Evolutionary conservation across 2,113 vertebrate genomes (phyloP).

Genomic region (Stigmatopora argus): DNA sequence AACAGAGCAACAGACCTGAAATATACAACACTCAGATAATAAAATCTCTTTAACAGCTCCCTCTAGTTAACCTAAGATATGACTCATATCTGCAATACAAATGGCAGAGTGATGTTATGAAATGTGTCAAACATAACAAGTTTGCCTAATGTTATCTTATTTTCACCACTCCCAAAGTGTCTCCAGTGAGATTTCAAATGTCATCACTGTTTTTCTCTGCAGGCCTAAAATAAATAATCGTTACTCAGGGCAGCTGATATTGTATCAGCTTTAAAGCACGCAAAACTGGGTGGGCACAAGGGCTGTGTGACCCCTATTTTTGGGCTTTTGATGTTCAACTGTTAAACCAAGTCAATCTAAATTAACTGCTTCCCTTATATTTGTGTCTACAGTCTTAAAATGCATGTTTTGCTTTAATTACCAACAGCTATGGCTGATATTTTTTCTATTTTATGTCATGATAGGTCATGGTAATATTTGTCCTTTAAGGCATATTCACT

Average conservation of each 20-base stretch:
- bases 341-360: no score
- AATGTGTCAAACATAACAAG: conserved; percentile 35
- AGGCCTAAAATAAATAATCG: conserved; percentile 59
- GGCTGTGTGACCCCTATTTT: no score
- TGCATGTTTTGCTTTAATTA: no score
- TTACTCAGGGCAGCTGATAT: conserved; percentile 58
- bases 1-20: conserved; percentile 8
- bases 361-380: no score
- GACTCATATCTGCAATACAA: conserved; percentile 31
- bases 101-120: conserved; percentile 25
- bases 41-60: conserved; percentile 40
- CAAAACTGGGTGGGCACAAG: no score
- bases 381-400: no score
- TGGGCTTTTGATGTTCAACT: no score
- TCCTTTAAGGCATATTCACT: no score
- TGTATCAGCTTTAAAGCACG: conserved; percentile 36
- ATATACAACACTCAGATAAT: conserved; percentile 15
- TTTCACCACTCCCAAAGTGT: conserved; percentile 48
- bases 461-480: no score
- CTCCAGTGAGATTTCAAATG: conserved; percentile 68
- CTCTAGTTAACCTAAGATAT: conserved; percentile 34
- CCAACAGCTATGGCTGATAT: no score
- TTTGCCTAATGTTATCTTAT: conserved; percentile 34
- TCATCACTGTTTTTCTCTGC: conserved; percentile 49
- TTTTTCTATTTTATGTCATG: no score